Base-by-base conservation (phyloP, 2,888 invertebrate genomes). In the Fragum sueziense region DNA sequence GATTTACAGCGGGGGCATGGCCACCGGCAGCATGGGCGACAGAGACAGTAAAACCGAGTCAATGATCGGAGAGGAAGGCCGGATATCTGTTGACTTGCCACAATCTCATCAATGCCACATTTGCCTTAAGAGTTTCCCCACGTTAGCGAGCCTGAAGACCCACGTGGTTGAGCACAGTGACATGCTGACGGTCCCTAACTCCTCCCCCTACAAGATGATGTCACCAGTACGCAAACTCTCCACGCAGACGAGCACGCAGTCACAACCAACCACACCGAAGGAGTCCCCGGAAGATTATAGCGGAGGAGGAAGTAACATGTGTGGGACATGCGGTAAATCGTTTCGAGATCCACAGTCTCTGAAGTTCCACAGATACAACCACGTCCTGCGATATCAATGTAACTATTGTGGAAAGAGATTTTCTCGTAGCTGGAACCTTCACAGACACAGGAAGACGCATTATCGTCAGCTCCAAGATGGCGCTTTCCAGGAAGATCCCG, bases 351-450 rank as follows among this genome's bases (percentile, higher is more conserved):
- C 85, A 20, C 84, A 85, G 76, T 85, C 86, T 0, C 47, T 87
- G 33, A 87, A 87, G 74, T 87, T 87, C 70, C 87, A 87, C 72
- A 41, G 85, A 52, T 87, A 87, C 76, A 87, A 87, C 74, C 87
- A 87, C 69, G 83, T 87, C 33, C 69, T 87, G 31, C 70, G 87
- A 9, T 85, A 85, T 52, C 82, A 84, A 31, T 87, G 87, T 80
- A 86, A 86, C 59, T 84, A 85, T 51, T 87, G 87, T 74, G 87
- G 87, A 0, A 87, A 86, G 71, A 70, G 87, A 7, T 87, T 87
- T 57, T 86, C 86, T 22, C 74, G 87, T 9, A 86, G 87, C 54
- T 87, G 87, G 87, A 87, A 87, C 78, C 80, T 87, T 20, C 86
- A 85, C 33, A 78, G 87, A 29, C 87, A 87, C 69, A 79, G 84